These are phyloP conservation scores for Tylochromis polylepis DNA, from an alignment of 2,113 vertebrate genomes.

Conservation along the genomic window DNA sequence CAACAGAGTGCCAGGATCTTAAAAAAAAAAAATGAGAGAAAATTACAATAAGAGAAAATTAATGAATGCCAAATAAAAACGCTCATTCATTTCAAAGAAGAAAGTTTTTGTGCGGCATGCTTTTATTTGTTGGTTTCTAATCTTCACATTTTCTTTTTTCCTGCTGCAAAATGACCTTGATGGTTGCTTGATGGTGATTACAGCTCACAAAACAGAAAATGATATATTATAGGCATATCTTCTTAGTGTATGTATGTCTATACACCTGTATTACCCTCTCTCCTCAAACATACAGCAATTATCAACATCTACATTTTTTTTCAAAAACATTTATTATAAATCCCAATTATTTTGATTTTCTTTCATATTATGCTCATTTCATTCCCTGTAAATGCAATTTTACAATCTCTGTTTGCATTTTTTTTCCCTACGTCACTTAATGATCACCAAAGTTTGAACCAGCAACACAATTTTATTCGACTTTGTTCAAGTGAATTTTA, in stretches of 20 bases:
- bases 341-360: not conserved
- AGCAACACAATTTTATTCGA: not conserved
- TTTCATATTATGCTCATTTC: not conserved
- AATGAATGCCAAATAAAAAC: not conserved
- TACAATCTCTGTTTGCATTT: not conserved
- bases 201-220: not conserved
- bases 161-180: not conserved
- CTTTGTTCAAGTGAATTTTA: not conserved
- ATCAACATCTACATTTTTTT: not conserved
- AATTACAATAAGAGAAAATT: not conserved
- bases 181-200: not conserved
- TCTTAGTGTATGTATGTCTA: not conserved
- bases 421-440: not conserved
- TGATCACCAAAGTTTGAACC: not conserved
- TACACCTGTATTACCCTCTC: not conserved
- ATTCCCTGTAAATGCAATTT: not conserved
- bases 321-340: not conserved
- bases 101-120: not conserved
- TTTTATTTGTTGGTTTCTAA: not conserved
- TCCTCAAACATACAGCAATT: not conserved
- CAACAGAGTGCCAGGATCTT: not conserved
- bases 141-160: not conserved
- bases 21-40: no score
- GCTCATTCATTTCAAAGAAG: not conserved
- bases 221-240: fast-evolving